A percentile compares a stretch with the other conserved stretches of the same genome.
Evolutionary conservation across 92 coral and sea anemone species (phyloP).

Genomic region (Actinernus sp.): DNA sequence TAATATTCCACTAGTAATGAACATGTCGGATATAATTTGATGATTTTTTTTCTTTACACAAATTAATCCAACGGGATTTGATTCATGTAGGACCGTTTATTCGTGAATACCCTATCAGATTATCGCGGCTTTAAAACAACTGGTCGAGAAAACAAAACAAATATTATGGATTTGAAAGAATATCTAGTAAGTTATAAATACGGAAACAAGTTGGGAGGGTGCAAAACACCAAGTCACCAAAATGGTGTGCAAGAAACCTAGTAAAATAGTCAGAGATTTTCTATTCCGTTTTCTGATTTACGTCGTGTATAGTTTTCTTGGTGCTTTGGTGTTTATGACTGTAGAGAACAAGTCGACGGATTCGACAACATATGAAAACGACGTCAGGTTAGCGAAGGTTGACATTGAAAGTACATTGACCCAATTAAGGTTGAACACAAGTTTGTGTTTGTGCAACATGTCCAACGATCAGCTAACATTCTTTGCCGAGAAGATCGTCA

Average conservation of each 20-base stretch:
- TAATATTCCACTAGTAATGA: no score
- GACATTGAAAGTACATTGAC: background rate
- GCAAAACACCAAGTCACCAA: no score
- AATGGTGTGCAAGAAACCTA: conserved; percentile 12
- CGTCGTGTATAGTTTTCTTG: conserved; percentile 4
- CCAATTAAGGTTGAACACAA: background rate
- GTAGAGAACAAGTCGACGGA: conserved; percentile 20
- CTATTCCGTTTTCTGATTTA: conserved; percentile 8
- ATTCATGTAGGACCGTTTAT: no score
- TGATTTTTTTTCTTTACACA: no score
- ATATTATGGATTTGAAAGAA: no score
- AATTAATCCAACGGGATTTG: no score
- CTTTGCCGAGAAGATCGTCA: conserved; percentile 2
- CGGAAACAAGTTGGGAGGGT: no score
- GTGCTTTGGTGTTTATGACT: conserved; percentile 8
- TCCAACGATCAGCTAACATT: conserved; percentile 3
- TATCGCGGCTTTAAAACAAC: no score
- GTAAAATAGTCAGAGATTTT: background rate
- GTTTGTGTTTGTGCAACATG: background rate
- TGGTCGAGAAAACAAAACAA: no score
- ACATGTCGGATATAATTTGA: no score
- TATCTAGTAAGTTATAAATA: no score
- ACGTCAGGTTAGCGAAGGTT: background rate
- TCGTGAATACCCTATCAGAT: no score
- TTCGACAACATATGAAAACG: background rate